phyloP scores from a whole-genome alignment of 2,113 vertebrate genomes.

The Pycnonotus jocosus region DNA sequence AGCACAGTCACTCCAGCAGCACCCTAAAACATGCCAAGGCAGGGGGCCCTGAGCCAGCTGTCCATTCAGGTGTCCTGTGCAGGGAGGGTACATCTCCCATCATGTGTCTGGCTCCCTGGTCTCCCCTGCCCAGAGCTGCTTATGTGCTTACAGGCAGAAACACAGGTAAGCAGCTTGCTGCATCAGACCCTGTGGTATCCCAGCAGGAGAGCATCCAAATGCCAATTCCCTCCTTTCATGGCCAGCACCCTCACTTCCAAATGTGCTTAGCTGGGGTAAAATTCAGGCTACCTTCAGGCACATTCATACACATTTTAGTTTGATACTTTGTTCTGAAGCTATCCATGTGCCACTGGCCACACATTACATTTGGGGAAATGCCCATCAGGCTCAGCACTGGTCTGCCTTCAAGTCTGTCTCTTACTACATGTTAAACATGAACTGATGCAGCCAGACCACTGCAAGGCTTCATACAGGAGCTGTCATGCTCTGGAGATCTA shows the following conservation, averaged over 20 bases:
- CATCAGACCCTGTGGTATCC: not conserved
- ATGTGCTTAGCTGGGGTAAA: not conserved
- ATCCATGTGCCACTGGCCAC: not conserved
- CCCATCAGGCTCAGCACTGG: not conserved
- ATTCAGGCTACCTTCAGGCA: not conserved
- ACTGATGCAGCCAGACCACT: not conserved
- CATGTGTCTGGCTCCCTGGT: not conserved
- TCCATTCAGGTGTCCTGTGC: fast-evolving
- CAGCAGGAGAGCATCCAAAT: not conserved
- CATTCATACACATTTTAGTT: not conserved
- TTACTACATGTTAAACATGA: not conserved
- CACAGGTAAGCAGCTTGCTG: not conserved
- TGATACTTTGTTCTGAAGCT: not conserved
- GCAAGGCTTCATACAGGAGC: not conserved
- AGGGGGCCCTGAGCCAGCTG: fast-evolving
- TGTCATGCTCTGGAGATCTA: not conserved
- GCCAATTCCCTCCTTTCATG: not conserved
- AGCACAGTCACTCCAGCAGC: not conserved
- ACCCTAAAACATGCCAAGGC: fast-evolving
- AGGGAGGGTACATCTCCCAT: not conserved
- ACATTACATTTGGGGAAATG: not conserved
- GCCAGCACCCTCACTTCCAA: not conserved
- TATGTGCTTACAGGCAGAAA: not conserved
- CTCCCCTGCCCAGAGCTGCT: not conserved
- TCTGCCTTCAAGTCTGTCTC: not conserved